Percentiles rank a stretch among this genome's conserved stretches.
These are phyloP conservation scores for Corythornis cristatus DNA, from an alignment of 2,113 vertebrate species.

Conservation along the genomic window DNA sequence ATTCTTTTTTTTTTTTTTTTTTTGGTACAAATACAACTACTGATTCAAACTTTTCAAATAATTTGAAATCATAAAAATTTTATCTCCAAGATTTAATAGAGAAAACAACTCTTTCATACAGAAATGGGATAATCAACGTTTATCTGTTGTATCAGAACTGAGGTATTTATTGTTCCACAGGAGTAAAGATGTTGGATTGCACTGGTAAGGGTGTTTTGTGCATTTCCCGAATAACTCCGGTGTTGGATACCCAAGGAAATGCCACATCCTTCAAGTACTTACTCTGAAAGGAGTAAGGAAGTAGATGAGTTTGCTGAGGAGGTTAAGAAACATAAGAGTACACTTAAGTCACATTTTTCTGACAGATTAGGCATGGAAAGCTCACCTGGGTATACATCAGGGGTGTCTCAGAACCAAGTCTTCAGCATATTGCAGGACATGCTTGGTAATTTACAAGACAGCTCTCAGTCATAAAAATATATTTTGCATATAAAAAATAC, in stretches of 20 bases:
- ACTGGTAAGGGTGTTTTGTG: not conserved
- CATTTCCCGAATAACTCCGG: not conserved
- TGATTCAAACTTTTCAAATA: not conserved
- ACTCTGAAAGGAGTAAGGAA: not conserved
- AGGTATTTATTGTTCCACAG: conserved; percentile 51
- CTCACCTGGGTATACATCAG: not conserved
- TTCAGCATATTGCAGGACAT: not conserved
- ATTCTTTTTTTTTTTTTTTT: conserved; percentile 2
- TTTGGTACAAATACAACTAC: not conserved
- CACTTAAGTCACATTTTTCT: not conserved
- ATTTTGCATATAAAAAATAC: conserved; percentile 70
- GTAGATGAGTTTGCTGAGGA: not conserved
- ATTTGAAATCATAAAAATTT: conserved; percentile 14
- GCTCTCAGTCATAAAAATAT: conserved; percentile 10
- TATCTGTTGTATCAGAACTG: conserved; percentile 6
- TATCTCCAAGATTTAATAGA: conserved; percentile 12
- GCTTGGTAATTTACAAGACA: not conserved
- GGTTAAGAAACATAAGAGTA: not conserved
- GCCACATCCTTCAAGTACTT: not conserved
- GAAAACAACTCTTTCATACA: conserved; percentile 19
- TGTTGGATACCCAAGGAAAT: not conserved
- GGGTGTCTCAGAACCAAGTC: not conserved
- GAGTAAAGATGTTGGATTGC: not conserved
- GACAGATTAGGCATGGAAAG: not conserved
- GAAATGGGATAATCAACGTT: conserved; percentile 16